Base-by-base conservation (phyloP, 2,888 invertebrate genomes). In the Campoplex capitator region DNA sequence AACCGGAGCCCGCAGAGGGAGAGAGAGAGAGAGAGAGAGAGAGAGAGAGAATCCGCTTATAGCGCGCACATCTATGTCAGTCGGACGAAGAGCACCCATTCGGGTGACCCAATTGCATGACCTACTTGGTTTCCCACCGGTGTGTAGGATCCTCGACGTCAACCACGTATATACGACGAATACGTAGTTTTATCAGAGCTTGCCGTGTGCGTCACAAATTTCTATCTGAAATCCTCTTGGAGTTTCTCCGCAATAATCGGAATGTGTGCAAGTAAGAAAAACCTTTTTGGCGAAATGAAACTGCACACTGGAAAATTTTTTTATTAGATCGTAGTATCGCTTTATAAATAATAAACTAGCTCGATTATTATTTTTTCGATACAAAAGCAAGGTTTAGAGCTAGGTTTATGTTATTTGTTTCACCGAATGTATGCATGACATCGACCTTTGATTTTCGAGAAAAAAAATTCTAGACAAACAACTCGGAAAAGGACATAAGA, bases 31-130 rank as follows among this genome's bases (percentile, higher is more conserved):
- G 78, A 35, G 42, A 65, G 84, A 45, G 45, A 3, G 54, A 38
- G 28, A 70, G 16, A 28, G 23, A 56, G 80, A 42, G 45, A 84
- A 87, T 84, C 42, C 81, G 74, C 83, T 71, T 77, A 77, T 84
- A 70, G 67, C 73, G n/a, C 54, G 67, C 83, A 65, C 51, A 68
- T 83, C 73, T 62, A 62, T 51, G 76, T 70, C 38, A 18, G 58
- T 45, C 65, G 28, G 71, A 28, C 73, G 77, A 77, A 77, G 81
- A 73, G 67, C 83, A 70, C 73, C 70, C 77, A 71, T 67, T 74
- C 74, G 32, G 48, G 45, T 82, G 86, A 87, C 86, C 84, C 78
- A 87, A 87, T 87, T 87, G 32, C 54, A 45, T 78, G 86, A 87
- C 84, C 86, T 51, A 84, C 86, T 84, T 71, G 62, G 71, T 84